These are phyloP conservation scores for Elysia chlorotica DNA, from an alignment of 1,140 invertebrate species.

Conservation along the genomic window DNA sequence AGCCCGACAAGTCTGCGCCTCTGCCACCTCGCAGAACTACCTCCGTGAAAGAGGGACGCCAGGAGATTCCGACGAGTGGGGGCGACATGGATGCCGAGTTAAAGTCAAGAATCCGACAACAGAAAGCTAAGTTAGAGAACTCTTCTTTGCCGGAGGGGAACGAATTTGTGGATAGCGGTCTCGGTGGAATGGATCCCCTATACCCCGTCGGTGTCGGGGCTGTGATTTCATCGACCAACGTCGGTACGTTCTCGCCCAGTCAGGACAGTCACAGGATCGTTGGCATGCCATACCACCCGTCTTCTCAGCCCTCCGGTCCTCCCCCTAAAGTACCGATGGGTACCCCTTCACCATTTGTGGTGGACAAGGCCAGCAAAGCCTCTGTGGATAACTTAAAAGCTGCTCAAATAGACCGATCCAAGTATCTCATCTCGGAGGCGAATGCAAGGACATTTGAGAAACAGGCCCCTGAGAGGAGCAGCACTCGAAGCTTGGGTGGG, in stretches of 20 bases:
- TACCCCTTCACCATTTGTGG: constrained; percentile 29
- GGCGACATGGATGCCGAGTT: constrained; percentile 42
- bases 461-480: constrained; percentile 33
- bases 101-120: constrained; percentile 53
- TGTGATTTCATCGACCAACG: too few relatives aligned
- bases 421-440: constrained; percentile 49
- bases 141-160: constrained; percentile 35
- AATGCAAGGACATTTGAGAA: constrained; percentile 39
- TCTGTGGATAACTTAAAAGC: constrained; percentile 50
- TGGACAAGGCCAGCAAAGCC: constrained; percentile 36
- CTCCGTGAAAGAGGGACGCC: constrained; percentile 28
- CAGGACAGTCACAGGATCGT: not conserved
- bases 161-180: constrained; percentile 21
- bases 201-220: too few relatives aligned
- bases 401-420: constrained; percentile 52
- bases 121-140: constrained; percentile 56
- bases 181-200: not conserved
- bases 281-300: not conserved
- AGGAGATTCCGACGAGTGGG: constrained; percentile 19
- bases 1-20: constrained; percentile 40
- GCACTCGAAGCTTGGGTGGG: constrained; percentile 31
- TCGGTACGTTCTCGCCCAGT: too few relatives aligned
- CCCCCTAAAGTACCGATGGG: constrained; percentile 24
- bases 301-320: not conserved
- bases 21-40: constrained; percentile 48